phyloP scores from a whole-genome alignment of 2,888 invertebrate genomes.

The Pammene fasciana region DNA sequence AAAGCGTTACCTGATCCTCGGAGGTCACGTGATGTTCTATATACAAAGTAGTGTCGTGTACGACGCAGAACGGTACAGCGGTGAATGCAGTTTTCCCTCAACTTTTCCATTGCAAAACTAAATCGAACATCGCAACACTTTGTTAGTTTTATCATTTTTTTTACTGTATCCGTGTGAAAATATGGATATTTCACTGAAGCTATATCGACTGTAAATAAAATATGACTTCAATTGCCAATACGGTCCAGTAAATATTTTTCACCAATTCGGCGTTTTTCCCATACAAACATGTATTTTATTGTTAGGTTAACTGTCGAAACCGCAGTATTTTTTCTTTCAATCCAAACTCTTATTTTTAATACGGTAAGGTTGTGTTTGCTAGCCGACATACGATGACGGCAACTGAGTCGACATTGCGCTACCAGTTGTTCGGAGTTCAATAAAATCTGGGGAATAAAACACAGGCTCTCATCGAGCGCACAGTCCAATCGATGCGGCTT shows the following conservation, averaged over 20 bases:
- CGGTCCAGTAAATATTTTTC: slow-evolving; percentile 18
- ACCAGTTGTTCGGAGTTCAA: slow-evolving; percentile 32
- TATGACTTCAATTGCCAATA: slow-evolving; percentile 3
- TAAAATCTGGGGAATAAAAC: slow-evolving; percentile 38
- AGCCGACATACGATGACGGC: not conserved
- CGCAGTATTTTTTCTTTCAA: not conserved
- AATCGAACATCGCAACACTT: too few relatives aligned
- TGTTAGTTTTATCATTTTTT: not conserved
- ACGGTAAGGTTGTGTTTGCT: not conserved
- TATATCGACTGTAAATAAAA: slow-evolving; percentile 11
- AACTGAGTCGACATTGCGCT: slow-evolving; percentile 6
- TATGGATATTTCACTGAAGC: slow-evolving; percentile 1
- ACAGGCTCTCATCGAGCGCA: slow-evolving; percentile 35
- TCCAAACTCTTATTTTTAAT: not conserved
- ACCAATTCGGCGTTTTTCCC: slow-evolving; percentile 21
- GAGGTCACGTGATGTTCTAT: too few relatives aligned
- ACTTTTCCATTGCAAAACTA: too few relatives aligned
- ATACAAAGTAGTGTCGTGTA: too few relatives aligned
- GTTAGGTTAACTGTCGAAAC: slow-evolving; percentile 9
- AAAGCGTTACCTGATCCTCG: too few relatives aligned
- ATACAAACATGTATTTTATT: slow-evolving; percentile 13
- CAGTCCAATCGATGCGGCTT: slow-evolving; percentile 55
- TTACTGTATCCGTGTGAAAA: not conserved
- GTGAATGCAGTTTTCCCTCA: too few relatives aligned
- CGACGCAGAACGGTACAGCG: too few relatives aligned